phyloP scores from a whole-genome alignment of 2,113 vertebrate species.

The Bambusicola thoracicus region DNA sequence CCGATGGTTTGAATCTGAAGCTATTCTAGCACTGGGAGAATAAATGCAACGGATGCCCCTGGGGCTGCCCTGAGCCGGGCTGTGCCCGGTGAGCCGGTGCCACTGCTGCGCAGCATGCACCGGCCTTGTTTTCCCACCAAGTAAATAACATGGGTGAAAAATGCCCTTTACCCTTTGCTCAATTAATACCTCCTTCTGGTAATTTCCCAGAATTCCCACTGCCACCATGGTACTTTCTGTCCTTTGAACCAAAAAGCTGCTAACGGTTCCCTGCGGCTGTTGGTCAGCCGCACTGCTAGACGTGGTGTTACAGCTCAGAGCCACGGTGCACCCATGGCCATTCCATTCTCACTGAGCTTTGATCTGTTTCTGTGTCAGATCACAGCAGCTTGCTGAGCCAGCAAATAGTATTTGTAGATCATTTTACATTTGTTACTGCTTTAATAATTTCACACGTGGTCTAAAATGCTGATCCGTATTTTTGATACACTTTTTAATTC shows the following conservation, averaged over 20 bases:
- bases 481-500: slow-evolving; percentile 58
- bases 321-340: neutral
- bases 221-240: neutral
- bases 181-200: neutral
- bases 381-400: neutral
- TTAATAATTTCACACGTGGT: neutral
- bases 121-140: neutral
- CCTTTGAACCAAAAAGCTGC: neutral
- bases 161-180: neutral
- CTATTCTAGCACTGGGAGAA: neutral
- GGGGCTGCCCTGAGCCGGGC: neutral
- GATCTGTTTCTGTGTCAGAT: neutral
- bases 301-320: neutral
- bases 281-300: neutral
- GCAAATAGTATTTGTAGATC: slow-evolving; percentile 21
- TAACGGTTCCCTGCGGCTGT: neutral
- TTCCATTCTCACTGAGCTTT: neutral
- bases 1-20: neutral
- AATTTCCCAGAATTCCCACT: neutral
- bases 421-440: neutral
- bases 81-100: neutral
- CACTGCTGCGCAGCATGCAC: fast-evolving
- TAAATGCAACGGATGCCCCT: neutral
- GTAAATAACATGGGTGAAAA: neutral
- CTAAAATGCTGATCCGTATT: slow-evolving; percentile 11